These are phyloP conservation scores for Montipora efflorescens DNA, from an alignment of 64 coral and sea anemone genomes.

Conservation along the genomic window DNA sequence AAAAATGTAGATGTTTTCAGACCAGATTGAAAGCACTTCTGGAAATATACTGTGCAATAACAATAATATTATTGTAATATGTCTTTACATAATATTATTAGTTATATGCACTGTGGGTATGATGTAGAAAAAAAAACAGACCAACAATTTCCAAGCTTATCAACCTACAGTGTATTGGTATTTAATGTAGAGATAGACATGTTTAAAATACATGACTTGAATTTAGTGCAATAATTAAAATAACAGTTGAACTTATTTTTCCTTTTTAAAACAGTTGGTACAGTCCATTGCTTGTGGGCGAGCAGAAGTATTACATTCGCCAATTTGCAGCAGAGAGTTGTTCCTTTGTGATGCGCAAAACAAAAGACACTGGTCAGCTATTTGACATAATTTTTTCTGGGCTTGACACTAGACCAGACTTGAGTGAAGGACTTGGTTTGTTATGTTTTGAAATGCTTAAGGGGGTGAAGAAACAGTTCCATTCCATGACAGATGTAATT, in stretches of 20 bases:
- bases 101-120: too few relatives aligned
- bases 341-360: constrained; percentile 90
- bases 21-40: too few relatives aligned
- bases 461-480: constrained; percentile 86
- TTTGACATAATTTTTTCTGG: constrained; percentile 70
- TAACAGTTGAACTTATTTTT: neutral
- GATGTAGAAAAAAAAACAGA: too few relatives aligned
- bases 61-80: too few relatives aligned
- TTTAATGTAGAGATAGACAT: too few relatives aligned
- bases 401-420: constrained; percentile 44
- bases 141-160: too few relatives aligned
- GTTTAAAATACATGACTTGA: too few relatives aligned
- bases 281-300: constrained; percentile 74
- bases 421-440: constrained; percentile 86
- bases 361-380: constrained; percentile 55
- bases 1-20: too few relatives aligned
- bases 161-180: too few relatives aligned
- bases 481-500: constrained; percentile 79
- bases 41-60: too few relatives aligned
- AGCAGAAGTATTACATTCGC: constrained; percentile 79
- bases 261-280: constrained; percentile 64
- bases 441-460: constrained; percentile 89
- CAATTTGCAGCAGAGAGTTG: constrained; percentile 99
- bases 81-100: too few relatives aligned
- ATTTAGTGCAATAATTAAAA: too few relatives aligned